These are phyloP conservation scores for Chaetorhynchus papuensis DNA, from an alignment of 2,113 vertebrate species.

Conservation along the genomic window DNA sequence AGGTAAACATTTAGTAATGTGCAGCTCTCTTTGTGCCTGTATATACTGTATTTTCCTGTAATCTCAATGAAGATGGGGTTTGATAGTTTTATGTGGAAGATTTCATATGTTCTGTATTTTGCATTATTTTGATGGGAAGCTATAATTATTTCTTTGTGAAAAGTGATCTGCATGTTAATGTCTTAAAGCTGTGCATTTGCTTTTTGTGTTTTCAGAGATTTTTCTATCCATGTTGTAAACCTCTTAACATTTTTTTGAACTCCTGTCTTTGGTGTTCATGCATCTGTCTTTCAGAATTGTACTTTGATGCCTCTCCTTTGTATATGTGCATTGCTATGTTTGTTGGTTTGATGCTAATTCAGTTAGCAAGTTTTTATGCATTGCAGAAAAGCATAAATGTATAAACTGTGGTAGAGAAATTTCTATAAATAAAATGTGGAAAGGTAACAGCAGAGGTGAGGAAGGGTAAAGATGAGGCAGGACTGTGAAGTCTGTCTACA, in stretches of 20 bases:
- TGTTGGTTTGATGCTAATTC: background rate
- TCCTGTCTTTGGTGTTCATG: background rate
- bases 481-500: background rate
- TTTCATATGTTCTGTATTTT: background rate
- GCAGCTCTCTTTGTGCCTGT: background rate
- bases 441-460: background rate
- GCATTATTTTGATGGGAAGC: background rate
- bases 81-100: background rate
- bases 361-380: background rate
- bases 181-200: background rate
- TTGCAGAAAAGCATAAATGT: background rate
- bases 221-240: background rate
- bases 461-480: background rate
- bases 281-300: background rate
- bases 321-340: background rate
- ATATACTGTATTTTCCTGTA: background rate
- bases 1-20: background rate
- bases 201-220: background rate
- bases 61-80: background rate
- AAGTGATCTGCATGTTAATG: background rate
- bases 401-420: background rate
- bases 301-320: background rate
- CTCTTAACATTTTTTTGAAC: background rate
- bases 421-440: background rate
- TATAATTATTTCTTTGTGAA: background rate